Base-by-base conservation (phyloP, 2,888 invertebrate genomes). In the Andrena bicolor region DNA sequence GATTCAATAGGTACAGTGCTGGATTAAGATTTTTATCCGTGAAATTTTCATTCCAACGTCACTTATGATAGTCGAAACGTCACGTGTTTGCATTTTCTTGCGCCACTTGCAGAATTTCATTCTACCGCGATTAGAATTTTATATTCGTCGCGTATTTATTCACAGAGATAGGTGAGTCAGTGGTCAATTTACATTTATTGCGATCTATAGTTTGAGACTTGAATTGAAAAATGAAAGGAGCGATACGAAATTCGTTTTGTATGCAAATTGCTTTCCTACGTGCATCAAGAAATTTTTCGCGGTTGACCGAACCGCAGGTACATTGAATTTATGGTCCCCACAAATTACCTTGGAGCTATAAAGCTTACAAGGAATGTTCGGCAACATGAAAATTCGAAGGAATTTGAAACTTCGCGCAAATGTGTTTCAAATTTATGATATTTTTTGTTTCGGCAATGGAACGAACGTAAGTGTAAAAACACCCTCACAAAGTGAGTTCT, bases 221-320 rank as follows among this genome's bases (percentile, higher is more conserved):
- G 16, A 56, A 73, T 49, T 26, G 48, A 51, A 32, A 68, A 75
- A 73, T 6, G 16, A 41, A 53, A 6, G 23, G n/a, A 65, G 20
- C 20, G 28, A 4, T 49, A 41, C 26, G 6, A 64, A 71, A 63
- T 77, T 73, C 76, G 7, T 60, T 85, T 30, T 66, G 53, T 76
- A 78, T 85, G 77, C 56, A 85, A 80, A 85, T 80, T 71, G 26
- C 20, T n/a, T 20, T 20, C n/a, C 73, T n/a, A 73, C 51, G 60
- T 23, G 58, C 48, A 65, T 48, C 63, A 28, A 6, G 60, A 63
- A 41, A 68, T 32, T 16, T 75, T 51, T 80, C 20, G n/a, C 61
- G 35, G 13, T 23, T 23, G 49, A 20, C 10, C 48, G 16, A 61
- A 41, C 41, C 49, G 8, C 20, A 23, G 23, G 23, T 56, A 7